Conservation (phyloP, 1,140 invertebrate genomes). For the Sinella curviseta region DNA sequence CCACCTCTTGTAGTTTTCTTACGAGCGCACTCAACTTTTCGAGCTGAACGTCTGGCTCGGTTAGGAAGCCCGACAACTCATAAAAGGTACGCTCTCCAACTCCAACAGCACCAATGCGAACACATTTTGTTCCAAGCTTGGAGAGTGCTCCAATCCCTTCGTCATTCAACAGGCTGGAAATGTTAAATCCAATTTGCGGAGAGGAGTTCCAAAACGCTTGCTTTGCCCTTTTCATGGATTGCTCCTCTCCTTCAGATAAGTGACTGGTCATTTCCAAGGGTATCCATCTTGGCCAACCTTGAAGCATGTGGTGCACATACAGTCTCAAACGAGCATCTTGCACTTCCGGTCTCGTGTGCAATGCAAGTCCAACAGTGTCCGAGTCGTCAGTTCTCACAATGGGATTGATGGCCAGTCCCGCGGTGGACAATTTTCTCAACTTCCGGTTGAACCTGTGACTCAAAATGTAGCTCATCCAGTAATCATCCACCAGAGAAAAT, state of each 20-base stretch:
- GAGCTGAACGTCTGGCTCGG: constrained; percentile 14
- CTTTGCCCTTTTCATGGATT: background rate
- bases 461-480: constrained; percentile 42
- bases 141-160: constrained; percentile 9
- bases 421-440: constrained; percentile 29
- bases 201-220: constrained; percentile 14
- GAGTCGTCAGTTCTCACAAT: constrained; percentile 35
- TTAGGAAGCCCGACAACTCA: constrained; percentile 13
- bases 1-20: background rate
- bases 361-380: constrained; percentile 32
- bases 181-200: constrained; percentile 33
- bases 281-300: constrained; percentile 35
- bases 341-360: constrained; percentile 40
- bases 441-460: constrained; percentile 35
- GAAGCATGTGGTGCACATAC: constrained; percentile 42
- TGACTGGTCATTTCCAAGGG: constrained; percentile 5
- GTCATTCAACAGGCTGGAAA: constrained; percentile 27
- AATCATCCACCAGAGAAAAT: constrained; percentile 38
- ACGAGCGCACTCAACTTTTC: background rate
- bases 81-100: constrained; percentile 13
- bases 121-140: constrained; percentile 22
- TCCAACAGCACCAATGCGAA: constrained; percentile 38
- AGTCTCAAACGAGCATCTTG: constrained; percentile 32
- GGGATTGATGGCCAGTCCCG: background rate
- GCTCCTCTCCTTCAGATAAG: no score